These are phyloP conservation scores for Chaetorhynchus papuensis DNA, from an alignment of 2,113 vertebrate genomes.

Conservation along the genomic window DNA sequence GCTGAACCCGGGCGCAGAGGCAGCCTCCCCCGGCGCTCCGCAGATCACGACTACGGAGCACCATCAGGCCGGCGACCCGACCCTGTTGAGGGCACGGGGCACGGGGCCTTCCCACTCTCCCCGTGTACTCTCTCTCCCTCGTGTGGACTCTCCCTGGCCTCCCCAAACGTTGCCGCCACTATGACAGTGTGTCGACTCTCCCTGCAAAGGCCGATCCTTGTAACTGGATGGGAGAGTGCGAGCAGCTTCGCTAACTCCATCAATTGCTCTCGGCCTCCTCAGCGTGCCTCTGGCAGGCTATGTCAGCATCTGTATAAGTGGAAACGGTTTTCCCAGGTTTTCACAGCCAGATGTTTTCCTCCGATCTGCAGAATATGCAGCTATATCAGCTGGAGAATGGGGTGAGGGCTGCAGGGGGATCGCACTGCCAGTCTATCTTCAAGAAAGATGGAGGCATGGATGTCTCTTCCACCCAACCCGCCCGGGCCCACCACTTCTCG, in stretches of 20 bases:
- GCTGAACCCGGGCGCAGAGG: not conserved
- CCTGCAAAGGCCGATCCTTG: not conserved
- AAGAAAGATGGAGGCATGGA: not conserved
- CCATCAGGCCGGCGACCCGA: no score
- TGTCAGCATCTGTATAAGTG: not conserved
- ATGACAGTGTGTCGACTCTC: not conserved
- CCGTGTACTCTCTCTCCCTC: not conserved
- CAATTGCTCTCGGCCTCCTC: not conserved
- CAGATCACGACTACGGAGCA: not conserved
- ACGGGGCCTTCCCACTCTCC: not conserved
- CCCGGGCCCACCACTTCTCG: not conserved
- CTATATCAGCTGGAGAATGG: not conserved
- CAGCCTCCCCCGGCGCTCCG: not conserved
- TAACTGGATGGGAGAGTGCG: not conserved
- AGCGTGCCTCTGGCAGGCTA: not conserved
- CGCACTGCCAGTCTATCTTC: not conserved
- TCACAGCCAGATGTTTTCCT: accelerated
- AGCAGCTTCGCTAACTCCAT: not conserved
- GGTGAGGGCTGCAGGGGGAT: not conserved
- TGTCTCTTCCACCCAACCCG: accelerated
- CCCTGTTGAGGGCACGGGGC: no score
- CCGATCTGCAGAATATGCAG: not conserved
- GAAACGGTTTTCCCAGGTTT: not conserved
- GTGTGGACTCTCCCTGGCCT: not conserved
- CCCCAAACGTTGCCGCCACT: not conserved